Evolutionary conservation across 2,888 invertebrate genomes (phyloP).

Genomic region (Dendrolimus houi): DNA sequence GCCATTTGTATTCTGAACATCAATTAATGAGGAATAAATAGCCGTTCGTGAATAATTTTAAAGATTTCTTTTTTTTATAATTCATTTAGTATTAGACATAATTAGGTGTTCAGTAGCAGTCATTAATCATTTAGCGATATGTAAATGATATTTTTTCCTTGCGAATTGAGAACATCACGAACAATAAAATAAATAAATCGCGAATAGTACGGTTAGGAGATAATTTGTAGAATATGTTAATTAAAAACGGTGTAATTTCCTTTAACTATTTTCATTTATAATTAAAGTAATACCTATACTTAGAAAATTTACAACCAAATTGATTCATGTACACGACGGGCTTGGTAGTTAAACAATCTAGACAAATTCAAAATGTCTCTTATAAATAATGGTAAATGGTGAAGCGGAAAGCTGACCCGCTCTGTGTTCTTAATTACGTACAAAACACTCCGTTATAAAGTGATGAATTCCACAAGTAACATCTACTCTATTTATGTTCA

Average conservation of each 20-base stretch:
- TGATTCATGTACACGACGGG: conserved; percentile 36
- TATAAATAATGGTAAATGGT: conserved; percentile 52
- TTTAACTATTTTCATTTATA: no score
- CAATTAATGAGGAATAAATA: background rate
- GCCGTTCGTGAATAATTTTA: background rate
- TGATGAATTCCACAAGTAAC: conserved; percentile 42
- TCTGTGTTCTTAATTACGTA: conserved; percentile 66
- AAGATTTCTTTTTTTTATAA: background rate
- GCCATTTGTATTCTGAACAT: no score
- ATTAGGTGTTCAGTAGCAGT: background rate
- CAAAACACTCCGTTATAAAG: conserved; percentile 66
- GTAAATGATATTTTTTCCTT: background rate
- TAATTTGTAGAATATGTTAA: background rate
- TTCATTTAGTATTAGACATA: background rate
- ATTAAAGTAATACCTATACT: no score
- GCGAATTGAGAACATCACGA: background rate
- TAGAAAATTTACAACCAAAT: no score
- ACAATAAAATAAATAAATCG: background rate
- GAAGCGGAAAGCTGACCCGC: conserved; percentile 43
- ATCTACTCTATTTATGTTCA: conserved; percentile 52
- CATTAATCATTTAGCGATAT: background rate
- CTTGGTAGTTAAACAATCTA: conserved; percentile 45
- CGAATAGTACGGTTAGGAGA: background rate
- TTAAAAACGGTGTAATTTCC: no score
- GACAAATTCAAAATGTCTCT: conserved; percentile 52